phyloP scores from a whole-genome alignment of 2,888 invertebrate genomes.

The Aquatica leii region DNA sequence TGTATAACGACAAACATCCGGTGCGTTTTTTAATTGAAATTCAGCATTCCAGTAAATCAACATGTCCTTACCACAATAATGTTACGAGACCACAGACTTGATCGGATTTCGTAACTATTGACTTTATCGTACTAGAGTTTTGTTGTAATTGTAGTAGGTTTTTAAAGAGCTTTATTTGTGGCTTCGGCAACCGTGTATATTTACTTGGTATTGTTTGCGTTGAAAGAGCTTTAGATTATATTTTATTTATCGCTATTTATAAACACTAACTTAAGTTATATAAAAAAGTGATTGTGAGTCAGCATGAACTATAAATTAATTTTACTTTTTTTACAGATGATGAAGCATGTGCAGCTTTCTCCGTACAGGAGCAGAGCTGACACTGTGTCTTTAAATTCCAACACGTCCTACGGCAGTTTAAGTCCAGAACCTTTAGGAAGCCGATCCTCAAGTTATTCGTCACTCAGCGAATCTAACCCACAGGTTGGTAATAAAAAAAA shows the following conservation, averaged over 20 bases:
- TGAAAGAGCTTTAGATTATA: no score
- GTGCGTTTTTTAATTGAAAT: slow-evolving; percentile 14
- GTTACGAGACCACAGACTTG: slow-evolving; percentile 15
- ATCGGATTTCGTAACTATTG: slow-evolving; percentile 20
- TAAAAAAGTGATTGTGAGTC: no score
- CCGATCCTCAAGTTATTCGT: slow-evolving; percentile 72
- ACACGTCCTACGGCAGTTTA: slow-evolving; percentile 74
- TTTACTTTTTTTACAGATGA: slow-evolving; percentile 68
- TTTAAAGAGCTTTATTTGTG: no score
- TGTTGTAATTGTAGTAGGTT: no score
- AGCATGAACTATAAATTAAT: background rate
- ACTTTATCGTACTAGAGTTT: no score
- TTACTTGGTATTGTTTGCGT: no score
- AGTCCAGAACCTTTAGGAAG: slow-evolving; percentile 77
- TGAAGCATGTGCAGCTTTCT: slow-evolving; percentile 92
- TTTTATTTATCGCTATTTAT: no score
- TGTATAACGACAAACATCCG: slow-evolving; percentile 11
- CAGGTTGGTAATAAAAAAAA: slow-evolving; percentile 54
- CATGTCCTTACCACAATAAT: background rate
- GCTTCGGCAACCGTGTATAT: no score
- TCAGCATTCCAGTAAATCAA: background rate
- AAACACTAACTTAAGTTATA: no score
- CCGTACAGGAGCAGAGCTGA: slow-evolving; percentile 85
- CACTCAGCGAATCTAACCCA: slow-evolving; percentile 66
- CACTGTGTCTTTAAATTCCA: slow-evolving; percentile 83